A percentile compares a stretch with the other conserved stretches of the same genome.
phyloP scores from a whole-genome alignment of 2,888 invertebrate species.

The Nephrotoma appendiculata region DNA sequence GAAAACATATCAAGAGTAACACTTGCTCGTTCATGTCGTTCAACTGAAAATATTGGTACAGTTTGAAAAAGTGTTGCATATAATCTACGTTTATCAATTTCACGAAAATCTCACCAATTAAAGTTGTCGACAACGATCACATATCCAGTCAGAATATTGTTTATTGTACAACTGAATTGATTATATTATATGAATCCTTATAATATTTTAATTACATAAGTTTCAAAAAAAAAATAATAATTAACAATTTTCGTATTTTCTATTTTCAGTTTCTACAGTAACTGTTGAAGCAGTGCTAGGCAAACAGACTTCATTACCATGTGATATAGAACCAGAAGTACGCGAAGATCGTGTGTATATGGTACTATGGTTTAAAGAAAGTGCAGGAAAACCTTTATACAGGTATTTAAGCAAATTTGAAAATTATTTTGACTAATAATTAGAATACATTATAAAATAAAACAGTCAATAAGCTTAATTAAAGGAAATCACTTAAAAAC shows the following conservation, averaged over 20 bases:
- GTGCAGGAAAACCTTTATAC: slow-evolving; percentile 76
- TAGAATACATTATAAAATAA: not conserved
- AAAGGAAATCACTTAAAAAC: not conserved
- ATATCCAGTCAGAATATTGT: no score
- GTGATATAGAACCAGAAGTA: slow-evolving; percentile 73
- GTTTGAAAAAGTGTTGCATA: no score
- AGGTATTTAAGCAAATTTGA: slow-evolving; percentile 41
- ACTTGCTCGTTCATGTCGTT: no score
- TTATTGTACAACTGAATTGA: no score
- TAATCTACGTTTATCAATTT: no score
- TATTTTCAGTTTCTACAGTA: slow-evolving; percentile 46
- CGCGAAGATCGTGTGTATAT: slow-evolving; percentile 78
- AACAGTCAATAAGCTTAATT: not conserved
- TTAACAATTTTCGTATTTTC: not conserved
- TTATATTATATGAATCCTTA: no score
- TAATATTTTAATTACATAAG: no score
- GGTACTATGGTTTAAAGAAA: slow-evolving; percentile 85
- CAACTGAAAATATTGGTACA: no score
- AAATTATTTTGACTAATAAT: not conserved
- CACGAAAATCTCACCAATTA: no score
- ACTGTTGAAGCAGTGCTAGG: slow-evolving; percentile 74
- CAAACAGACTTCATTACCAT: slow-evolving; percentile 69
- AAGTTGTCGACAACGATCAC: no score
- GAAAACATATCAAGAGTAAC: no score
- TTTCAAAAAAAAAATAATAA: not conserved